A percentile compares a stretch with the other conserved stretches of the same genome.
These are phyloP conservation scores for Bombus waltoni DNA, from an alignment of 1,140 invertebrate genomes.

Conservation along the genomic window DNA sequence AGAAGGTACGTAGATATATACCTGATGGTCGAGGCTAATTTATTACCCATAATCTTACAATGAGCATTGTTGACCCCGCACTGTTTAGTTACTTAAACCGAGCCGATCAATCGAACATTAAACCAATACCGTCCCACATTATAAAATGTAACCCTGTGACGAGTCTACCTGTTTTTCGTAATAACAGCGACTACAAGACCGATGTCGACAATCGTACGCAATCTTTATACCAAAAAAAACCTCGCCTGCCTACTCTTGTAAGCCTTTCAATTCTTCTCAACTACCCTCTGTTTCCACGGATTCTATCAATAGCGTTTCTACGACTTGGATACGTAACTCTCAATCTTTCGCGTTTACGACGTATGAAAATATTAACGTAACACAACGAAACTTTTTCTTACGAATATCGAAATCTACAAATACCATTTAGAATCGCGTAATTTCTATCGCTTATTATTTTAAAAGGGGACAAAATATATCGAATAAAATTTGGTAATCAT, in stretches of 20 bases:
- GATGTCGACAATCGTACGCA: neutral
- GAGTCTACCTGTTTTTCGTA: neutral
- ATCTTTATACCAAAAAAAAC: neutral
- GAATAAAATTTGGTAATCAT: neutral
- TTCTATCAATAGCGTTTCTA: slow-evolving; percentile 16
- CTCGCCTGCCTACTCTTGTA: slow-evolving; percentile 3
- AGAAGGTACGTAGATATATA: slow-evolving; percentile 18
- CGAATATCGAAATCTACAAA: neutral
- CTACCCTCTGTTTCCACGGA: neutral
- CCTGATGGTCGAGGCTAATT: slow-evolving; percentile 25
- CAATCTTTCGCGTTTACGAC: neutral
- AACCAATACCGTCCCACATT: slow-evolving; percentile 24
- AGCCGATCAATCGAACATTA: slow-evolving; percentile 4
- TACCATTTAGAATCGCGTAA: too few species aligned
- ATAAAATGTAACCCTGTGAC: slow-evolving; percentile 2
- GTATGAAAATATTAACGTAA: too few species aligned
- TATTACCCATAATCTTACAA: neutral
- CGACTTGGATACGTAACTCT: neutral
- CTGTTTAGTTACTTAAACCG: neutral
- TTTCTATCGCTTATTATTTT: neutral
- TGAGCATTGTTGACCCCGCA: slow-evolving; percentile 42
- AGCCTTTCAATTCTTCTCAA: neutral
- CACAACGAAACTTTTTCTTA: neutral
- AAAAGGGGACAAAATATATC: neutral
- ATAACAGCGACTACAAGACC: neutral